Evolutionary conservation across 1,140 invertebrate genomes (phyloP), one percentile per base, ranked within the genome.

Genomic region (Phymastichus coffea): DNA sequence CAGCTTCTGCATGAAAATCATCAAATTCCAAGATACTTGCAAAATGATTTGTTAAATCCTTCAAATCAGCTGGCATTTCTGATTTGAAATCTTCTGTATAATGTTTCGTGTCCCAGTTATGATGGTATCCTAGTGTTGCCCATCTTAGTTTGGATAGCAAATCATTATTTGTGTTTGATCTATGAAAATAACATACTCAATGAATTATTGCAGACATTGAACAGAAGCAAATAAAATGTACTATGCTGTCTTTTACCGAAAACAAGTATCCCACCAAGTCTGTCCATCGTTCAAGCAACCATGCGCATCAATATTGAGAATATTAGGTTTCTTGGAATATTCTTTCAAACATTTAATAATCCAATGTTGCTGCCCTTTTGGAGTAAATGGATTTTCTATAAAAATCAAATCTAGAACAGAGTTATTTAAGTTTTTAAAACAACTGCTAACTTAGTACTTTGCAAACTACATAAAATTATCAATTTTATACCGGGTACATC

Each of bases 71-170:
- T 2, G 93, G 93, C 77, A 96, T 92, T 28, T 72, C 53, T 41
- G 80, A 79, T 73, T 81, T 85, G 55, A 82, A 81, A 17, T 82
- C 72, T 79, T 92, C 88, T 37, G 77, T 84, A 70, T 94, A 93
- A 20, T 86, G 84, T 84, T 97, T 97, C 41, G 91, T 92, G 69
- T 95, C 87, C 95, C 95, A 97, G 78, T 97, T 87, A 75, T 98
- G 94, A 78, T 98, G 95, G 75, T 96, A 97, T 17, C 95, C 95
- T 30, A 97, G 75, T 2, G 95, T 97, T 14, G 88, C 85, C 95
- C 95, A 98, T 69, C 94, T 80, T 54, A 97, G 80, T 72, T 91
- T 91, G 40, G 77, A 65, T 37, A 79, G 60, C n/a, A 84, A 66
- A 10, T 64, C 47, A 23, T 65, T 58, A 63, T 15, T 68, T 60